These are phyloP conservation scores for Empis stercorea DNA, from an alignment of 2,888 invertebrate species.

Conservation along the genomic window DNA sequence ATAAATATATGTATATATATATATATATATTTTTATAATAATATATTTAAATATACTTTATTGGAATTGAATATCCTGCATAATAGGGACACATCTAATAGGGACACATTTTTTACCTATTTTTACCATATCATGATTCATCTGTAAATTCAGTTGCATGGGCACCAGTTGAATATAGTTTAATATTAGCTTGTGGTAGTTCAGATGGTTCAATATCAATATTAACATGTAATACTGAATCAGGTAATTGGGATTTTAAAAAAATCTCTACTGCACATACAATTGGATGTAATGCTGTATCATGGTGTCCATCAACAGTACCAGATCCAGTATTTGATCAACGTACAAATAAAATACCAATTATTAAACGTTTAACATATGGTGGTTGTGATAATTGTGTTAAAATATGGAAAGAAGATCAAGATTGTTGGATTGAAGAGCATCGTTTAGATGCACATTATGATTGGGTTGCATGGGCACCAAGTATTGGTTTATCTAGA, in stretches of 20 bases:
- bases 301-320: constrained; percentile 76
- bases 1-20: too few species aligned
- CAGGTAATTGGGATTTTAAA: constrained; percentile 76
- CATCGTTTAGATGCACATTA: constrained; percentile 90
- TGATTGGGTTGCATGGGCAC: constrained; percentile 99
- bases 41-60: too few species aligned
- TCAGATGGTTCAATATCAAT: constrained; percentile 94
- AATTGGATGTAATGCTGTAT: constrained; percentile 92
- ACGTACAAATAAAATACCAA: constrained; percentile 34
- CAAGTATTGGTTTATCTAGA: constrained; percentile 75
- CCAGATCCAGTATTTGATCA: constrained; percentile 56
- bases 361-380: constrained; percentile 60
- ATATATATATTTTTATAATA: too few species aligned
- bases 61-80: too few species aligned
- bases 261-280: constrained; percentile 95
- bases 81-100: too few species aligned
- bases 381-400: constrained; percentile 98
- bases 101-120: too few species aligned
- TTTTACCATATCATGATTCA: constrained; percentile 94
- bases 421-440: constrained; percentile 88
- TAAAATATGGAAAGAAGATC: constrained; percentile 81
- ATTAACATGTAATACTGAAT: constrained; percentile 62
- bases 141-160: constrained; percentile 96
- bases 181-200: constrained; percentile 89
- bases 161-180: constrained; percentile 90